Evolutionary conservation across 2,888 invertebrate genomes (phyloP).

Genomic region (Tricholauxania praeusta): DNA sequence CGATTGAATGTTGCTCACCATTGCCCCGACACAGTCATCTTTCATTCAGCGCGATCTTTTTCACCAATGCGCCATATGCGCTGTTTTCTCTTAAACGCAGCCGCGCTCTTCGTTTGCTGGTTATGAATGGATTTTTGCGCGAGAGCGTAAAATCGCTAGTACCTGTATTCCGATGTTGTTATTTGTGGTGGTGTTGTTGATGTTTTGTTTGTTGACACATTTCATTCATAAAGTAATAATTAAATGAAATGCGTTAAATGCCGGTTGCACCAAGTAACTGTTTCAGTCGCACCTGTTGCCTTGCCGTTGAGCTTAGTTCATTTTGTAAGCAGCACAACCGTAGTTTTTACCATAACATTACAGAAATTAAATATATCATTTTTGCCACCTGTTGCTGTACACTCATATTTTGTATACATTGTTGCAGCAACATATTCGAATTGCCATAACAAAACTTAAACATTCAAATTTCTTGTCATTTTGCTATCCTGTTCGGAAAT

Average conservation of each 20-base stretch:
- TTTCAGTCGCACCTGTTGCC: constrained; percentile 31
- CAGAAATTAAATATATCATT: too few species aligned
- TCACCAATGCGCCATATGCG: not conserved
- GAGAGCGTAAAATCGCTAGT: not conserved
- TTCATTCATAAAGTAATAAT: constrained; percentile 9
- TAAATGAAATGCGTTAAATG: not conserved
- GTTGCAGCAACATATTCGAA: not conserved
- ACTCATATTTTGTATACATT: not conserved
- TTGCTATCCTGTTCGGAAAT: too few species aligned
- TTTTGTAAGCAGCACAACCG: not conserved
- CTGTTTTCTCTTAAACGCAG: not conserved
- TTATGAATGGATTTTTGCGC: constrained; percentile 15
- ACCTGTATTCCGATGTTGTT: not conserved
- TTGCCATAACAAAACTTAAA: not conserved
- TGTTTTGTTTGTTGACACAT: not conserved
- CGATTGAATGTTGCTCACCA: too few species aligned
- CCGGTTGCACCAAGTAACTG: not conserved
- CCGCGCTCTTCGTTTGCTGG: not conserved
- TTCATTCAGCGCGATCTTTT: not conserved
- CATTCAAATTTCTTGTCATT: too few species aligned
- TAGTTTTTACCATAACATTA: not conserved
- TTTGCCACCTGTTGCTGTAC: not conserved
- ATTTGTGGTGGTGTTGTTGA: constrained; percentile 13
- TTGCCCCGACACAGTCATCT: not conserved
- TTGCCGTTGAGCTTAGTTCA: not conserved